These are phyloP conservation scores for Vanessa atalanta DNA, from an alignment of 1,140 invertebrate species.

Conservation along the genomic window DNA sequence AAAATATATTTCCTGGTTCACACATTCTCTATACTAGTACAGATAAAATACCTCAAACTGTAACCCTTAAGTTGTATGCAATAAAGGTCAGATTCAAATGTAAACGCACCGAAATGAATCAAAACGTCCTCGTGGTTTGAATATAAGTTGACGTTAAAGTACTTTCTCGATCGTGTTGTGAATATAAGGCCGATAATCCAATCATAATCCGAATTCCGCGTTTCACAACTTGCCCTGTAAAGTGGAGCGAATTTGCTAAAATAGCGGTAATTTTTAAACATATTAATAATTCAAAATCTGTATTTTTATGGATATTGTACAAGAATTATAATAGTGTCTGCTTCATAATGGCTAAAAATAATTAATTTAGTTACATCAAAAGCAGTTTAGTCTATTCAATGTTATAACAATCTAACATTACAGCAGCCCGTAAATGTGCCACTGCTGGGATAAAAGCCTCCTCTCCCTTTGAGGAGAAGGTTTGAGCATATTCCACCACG, in stretches of 20 bases:
- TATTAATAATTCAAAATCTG: neutral
- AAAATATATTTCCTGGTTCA: constrained; percentile 12
- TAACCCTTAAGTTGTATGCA: neutral
- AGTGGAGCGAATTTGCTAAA: neutral
- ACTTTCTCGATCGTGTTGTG: constrained; percentile 52
- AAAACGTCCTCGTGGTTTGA: constrained; percentile 32
- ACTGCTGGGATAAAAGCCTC: too few species aligned
- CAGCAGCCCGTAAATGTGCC: too few species aligned
- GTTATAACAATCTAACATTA: too few species aligned
- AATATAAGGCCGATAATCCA: constrained; percentile 39
- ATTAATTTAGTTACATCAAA: too few species aligned
- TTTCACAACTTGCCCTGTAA: constrained; percentile 11
- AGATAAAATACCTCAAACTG: neutral
- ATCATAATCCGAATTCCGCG: constrained; percentile 20
- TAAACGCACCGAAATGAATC: neutral
- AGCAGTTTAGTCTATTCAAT: too few species aligned
- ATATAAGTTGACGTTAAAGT: constrained; percentile 31
- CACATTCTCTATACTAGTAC: neutral
- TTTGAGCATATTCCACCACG: too few species aligned
- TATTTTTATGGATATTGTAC: too few species aligned
- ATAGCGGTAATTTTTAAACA: neutral
- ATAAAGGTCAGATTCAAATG: neutral
- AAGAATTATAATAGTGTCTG: too few species aligned
- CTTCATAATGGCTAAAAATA: too few species aligned
- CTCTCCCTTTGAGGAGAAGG: too few species aligned